Conservation (phyloP, 2,797 vertebrate species). For the Lemur catta region DNA sequence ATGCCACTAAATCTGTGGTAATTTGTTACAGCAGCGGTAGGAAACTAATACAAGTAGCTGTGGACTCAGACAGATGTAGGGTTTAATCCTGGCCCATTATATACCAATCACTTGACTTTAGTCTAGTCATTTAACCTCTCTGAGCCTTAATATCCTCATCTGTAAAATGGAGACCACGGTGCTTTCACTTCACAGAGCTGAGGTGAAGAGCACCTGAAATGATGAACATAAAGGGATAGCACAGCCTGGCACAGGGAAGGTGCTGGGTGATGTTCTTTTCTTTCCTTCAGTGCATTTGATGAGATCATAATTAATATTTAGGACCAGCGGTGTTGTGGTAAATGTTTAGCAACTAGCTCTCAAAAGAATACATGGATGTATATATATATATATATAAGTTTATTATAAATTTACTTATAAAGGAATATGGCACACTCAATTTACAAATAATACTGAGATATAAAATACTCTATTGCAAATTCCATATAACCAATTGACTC, state of each 20-base stretch:
- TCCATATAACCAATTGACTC: neutral
- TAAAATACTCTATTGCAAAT: neutral
- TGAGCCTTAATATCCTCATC: neutral
- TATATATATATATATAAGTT: neutral
- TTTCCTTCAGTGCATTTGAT: conserved; percentile 5
- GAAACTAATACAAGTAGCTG: conserved; percentile 16
- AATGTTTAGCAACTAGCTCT: conserved; percentile 7
- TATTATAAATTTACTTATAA: conserved; percentile 6
- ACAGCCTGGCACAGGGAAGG: neutral
- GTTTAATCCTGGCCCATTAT: neutral
- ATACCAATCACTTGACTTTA: neutral
- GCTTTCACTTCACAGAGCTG: neutral
- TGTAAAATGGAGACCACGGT: neutral
- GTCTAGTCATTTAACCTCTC: neutral
- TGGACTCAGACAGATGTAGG: neutral
- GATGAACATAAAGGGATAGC: neutral
- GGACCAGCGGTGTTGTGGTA: neutral
- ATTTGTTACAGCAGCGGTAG: conserved; percentile 20
- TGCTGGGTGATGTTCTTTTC: neutral
- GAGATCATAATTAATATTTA: neutral
- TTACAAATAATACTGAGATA: conserved; percentile 24
- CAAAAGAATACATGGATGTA: neutral
- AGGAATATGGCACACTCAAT: neutral
- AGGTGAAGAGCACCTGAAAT: conserved; percentile 4
- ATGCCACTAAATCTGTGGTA: neutral